Evolutionary conservation across 2,113 vertebrate genomes (phyloP).

Genomic region (Gymnocephalus cernua): DNA sequence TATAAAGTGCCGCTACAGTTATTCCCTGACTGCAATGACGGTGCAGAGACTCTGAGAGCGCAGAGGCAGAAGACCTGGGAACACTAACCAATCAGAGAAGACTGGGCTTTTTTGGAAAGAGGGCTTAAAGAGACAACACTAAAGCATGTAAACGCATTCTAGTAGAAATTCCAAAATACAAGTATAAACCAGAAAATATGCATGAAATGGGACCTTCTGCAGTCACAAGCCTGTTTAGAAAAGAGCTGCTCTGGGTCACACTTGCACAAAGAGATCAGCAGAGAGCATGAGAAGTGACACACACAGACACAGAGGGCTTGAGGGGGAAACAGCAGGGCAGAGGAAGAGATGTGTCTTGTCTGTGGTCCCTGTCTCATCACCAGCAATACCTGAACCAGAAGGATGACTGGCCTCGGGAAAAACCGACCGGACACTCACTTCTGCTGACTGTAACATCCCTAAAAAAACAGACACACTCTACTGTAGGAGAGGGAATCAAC

Average conservation of each 20-base stretch:
- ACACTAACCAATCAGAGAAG: no score
- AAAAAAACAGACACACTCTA: not conserved
- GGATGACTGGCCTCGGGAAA: not conserved
- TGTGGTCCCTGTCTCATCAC: not conserved
- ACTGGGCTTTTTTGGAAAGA: no score
- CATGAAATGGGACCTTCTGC: not conserved
- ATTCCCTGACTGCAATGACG: no score
- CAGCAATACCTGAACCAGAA: constrained; percentile 1
- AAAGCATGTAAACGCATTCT: no score
- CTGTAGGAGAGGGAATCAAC: not conserved
- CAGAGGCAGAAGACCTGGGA: no score
- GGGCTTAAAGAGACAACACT: no score
- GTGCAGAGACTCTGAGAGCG: no score
- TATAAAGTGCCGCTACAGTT: no score
- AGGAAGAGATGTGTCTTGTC: not conserved
- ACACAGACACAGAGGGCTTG: no score
- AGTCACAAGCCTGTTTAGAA: constrained; percentile 48
- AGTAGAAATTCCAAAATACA: no score
- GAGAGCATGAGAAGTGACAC: not conserved
- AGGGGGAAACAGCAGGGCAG: not conserved
- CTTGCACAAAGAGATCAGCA: constrained; percentile 4
- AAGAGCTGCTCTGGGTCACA: constrained; percentile 17
- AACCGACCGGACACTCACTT: not conserved
- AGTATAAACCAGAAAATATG: no score
- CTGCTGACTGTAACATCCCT: not conserved